Evolutionary conservation across 1,140 invertebrate genomes (phyloP), one percentile per base, ranked within the genome.

Genomic region (Drosophila tsacasi): DNA sequence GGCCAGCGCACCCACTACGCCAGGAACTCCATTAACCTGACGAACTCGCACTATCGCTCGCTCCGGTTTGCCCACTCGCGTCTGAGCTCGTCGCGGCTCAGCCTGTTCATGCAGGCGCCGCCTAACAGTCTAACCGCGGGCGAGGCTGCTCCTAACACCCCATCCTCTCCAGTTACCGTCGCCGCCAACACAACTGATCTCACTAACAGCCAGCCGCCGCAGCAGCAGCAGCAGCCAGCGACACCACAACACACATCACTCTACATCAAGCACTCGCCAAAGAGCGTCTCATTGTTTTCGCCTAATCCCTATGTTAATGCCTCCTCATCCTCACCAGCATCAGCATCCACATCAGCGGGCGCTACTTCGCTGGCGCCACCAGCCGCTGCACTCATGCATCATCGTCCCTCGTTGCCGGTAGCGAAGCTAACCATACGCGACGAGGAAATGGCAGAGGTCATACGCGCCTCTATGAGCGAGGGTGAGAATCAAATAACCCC

Each of bases 381-480:
- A 8, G 25, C 73, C 39, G 73, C 87, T 12, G 77, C 83, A 12
- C 54, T 90, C 65, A 86, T 86, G 79, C 89, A 92, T 81, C 91
- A 92, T 81, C 91, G 91, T 30, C 91, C 91, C 47, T 92, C 91
- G 57, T 76, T 92, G 72, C 91, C 91, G 12, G 91, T 90, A 44
- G 84, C 85, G 0, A 92, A 91, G 65, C 65, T 92, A 83, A 92
- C 91, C 27, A 92, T 92, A 50, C 84, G 91, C 54, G 91, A 92
- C 52, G 91, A 92, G 57, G 91, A 92, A 76, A 92, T 92, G 91
- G 91, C 91, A 17, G 91, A 92, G 58, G 91, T 92, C 27, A 92
- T 92, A 42, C 75, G 91, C 10, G 91, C 91, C 73, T 92, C 91
- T 27, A 92, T 92, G 91, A 84, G 82, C 64, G 91, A 92, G 63